Evolutionary conservation across 1,140 invertebrate species (phyloP).

Genomic region (Asbolus verrucosus): DNA sequence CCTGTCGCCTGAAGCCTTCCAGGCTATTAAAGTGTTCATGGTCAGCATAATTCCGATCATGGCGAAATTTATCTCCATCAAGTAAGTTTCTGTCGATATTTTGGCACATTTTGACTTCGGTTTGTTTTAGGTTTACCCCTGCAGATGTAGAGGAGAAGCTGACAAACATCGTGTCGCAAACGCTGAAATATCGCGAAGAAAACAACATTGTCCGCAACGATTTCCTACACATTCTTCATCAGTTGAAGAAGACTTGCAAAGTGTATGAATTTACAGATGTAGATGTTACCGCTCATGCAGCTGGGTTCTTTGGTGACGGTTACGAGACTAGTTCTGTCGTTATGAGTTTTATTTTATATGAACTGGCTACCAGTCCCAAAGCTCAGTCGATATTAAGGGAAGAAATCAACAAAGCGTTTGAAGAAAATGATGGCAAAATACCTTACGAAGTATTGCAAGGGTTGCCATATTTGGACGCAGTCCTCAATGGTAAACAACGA

Average conservation of each 20-base stretch:
- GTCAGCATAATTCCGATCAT: constrained; percentile 29
- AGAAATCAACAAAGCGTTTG: constrained; percentile 68
- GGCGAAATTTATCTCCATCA: constrained; percentile 26
- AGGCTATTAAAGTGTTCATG: constrained; percentile 39
- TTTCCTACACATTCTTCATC: constrained; percentile 57
- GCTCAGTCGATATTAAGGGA: constrained; percentile 75
- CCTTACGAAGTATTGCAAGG: neutral
- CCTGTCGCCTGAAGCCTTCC: constrained; percentile 2
- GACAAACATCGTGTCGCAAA: constrained; percentile 51
- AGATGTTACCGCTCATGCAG: constrained; percentile 72
- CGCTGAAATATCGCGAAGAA: constrained; percentile 61
- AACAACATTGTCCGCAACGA: constrained; percentile 62
- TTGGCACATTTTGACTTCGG: neutral
- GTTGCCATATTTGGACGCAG: neutral
- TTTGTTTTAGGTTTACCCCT: constrained; percentile 38
- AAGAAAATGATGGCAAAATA: constrained; percentile 20
- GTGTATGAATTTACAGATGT: constrained; percentile 68
- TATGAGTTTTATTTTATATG: constrained; percentile 65
- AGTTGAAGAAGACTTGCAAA: constrained; percentile 46
- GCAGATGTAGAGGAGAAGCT: constrained; percentile 48
- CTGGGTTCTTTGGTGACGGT: constrained; percentile 72
- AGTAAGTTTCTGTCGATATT: constrained; percentile 30
- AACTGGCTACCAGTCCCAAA: constrained; percentile 72
- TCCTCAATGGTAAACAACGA: neutral
- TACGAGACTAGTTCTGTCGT: constrained; percentile 67